These are phyloP conservation scores for Siphlonurus alternatus DNA, from an alignment of 2,888 invertebrate species.

Conservation along the genomic window DNA sequence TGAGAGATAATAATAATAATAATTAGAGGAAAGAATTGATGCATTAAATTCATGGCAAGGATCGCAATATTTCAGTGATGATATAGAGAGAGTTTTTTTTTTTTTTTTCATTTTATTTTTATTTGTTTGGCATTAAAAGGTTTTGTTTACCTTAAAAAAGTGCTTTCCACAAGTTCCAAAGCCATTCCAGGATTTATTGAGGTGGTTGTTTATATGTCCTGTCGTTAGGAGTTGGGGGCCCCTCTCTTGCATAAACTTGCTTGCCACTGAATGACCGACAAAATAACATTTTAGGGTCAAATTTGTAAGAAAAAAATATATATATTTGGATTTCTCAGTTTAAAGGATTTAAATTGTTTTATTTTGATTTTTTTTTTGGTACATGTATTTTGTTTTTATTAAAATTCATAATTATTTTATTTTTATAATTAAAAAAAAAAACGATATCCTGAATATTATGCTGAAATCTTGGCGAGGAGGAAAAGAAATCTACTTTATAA, in stretches of 20 bases:
- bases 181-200: slow-evolving; percentile 15
- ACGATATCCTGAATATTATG: slow-evolving; percentile 8
- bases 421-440: neutral
- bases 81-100: slow-evolving; percentile 9
- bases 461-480: slow-evolving; percentile 25
- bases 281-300: slow-evolving; percentile 15
- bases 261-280: slow-evolving; percentile 15
- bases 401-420: slow-evolving; percentile 8
- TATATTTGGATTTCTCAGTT: neutral
- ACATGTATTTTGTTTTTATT: slow-evolving; percentile 7
- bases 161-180: slow-evolving; percentile 13
- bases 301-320: slow-evolving; percentile 1
- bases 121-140: slow-evolving; percentile 10
- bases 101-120: slow-evolving; percentile 12
- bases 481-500: slow-evolving; percentile 23
- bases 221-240: slow-evolving; percentile 12
- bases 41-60: slow-evolving; percentile 5
- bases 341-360: slow-evolving; percentile 4
- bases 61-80: slow-evolving; percentile 4
- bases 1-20: neutral
- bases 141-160: slow-evolving; percentile 14
- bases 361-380: slow-evolving; percentile 9
- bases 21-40: neutral
- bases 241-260: slow-evolving; percentile 13
- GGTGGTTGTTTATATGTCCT: slow-evolving; percentile 14